Conservation (phyloP, 2,888 invertebrate genomes). For the Sabatieria punctata region DNA sequence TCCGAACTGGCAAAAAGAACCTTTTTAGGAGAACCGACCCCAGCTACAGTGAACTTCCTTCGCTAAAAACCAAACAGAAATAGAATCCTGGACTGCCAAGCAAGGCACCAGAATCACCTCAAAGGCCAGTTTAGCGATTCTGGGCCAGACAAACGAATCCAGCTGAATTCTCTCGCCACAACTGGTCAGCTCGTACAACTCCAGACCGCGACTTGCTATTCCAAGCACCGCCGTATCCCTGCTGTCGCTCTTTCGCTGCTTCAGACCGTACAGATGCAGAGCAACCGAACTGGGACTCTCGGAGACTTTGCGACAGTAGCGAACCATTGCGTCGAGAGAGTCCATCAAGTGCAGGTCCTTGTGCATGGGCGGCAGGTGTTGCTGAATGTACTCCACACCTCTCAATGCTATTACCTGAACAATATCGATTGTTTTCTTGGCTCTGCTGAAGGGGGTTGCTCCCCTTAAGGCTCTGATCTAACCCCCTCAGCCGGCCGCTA, state of each 20-base stretch:
- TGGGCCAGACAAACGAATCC: constrained; percentile 79
- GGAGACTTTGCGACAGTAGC: constrained; percentile 75
- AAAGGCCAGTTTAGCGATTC: constrained; percentile 82
- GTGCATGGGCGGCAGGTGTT: constrained; percentile 56
- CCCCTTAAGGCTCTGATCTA: no score
- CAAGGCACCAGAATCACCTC: no score
- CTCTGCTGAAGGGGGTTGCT: not conserved
- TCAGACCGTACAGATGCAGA: constrained; percentile 60
- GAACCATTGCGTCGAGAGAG: constrained; percentile 60
- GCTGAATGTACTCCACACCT: constrained; percentile 38
- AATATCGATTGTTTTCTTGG: constrained; percentile 24
- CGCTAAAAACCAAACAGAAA: constrained; percentile 40
- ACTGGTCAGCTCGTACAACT: constrained; percentile 28
- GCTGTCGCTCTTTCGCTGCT: constrained; percentile 44
- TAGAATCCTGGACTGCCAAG: not conserved
- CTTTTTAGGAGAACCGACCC: constrained; percentile 43
- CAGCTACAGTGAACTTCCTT: constrained; percentile 81
- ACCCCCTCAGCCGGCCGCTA: no score
- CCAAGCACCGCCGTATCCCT: constrained; percentile 55
- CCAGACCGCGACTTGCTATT: constrained; percentile 52
- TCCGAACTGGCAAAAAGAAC: constrained; percentile 78
- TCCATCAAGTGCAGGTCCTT: constrained; percentile 60
- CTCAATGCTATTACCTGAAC: constrained; percentile 36
- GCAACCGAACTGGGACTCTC: constrained; percentile 48
- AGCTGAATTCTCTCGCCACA: constrained; percentile 38